A percentile compares a stretch with the other conserved stretches of the same genome.
These are phyloP conservation scores for Diadegma fenestrale DNA, from an alignment of 2,888 invertebrate genomes.

Conservation along the genomic window DNA sequence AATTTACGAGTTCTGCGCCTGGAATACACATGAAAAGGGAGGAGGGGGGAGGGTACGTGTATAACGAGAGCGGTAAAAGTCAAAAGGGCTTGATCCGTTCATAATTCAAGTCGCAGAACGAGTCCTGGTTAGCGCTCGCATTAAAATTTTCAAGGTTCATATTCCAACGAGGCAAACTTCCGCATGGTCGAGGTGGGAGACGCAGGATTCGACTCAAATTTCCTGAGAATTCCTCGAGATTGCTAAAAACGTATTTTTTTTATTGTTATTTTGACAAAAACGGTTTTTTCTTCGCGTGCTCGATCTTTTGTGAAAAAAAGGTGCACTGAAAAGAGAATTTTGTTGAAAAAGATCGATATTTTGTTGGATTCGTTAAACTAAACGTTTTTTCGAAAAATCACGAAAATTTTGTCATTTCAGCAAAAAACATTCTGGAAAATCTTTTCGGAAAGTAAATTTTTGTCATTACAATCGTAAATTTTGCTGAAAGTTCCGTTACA, in stretches of 20 bases:
- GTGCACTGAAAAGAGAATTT: too few species aligned
- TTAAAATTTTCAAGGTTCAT: background rate
- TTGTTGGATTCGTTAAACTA: too few species aligned
- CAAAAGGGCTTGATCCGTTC: slow-evolving; percentile 6
- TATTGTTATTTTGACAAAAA: background rate
- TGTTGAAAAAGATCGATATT: too few species aligned
- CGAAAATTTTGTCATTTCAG: too few species aligned
- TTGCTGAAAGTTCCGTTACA: too few species aligned
- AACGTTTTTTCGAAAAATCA: too few species aligned
- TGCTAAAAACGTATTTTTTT: background rate
- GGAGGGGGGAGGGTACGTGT: background rate
- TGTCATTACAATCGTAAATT: too few species aligned
- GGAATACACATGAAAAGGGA: background rate
- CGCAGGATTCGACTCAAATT: background rate
- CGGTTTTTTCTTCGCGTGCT: background rate
- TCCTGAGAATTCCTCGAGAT: background rate
- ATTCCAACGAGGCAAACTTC: background rate
- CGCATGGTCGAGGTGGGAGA: background rate
- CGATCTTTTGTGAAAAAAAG: background rate
- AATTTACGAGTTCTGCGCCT: slow-evolving; percentile 61
- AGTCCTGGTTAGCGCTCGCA: background rate
- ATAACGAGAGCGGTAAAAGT: slow-evolving; percentile 22
- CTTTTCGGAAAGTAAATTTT: too few species aligned
- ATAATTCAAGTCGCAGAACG: slow-evolving; percentile 3
- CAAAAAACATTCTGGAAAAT: too few species aligned